A percentile compares a stretch with the other conserved stretches of the same genome.
Conservation (phyloP, 2,888 invertebrate genomes). For the Nudaria mundana region DNA sequence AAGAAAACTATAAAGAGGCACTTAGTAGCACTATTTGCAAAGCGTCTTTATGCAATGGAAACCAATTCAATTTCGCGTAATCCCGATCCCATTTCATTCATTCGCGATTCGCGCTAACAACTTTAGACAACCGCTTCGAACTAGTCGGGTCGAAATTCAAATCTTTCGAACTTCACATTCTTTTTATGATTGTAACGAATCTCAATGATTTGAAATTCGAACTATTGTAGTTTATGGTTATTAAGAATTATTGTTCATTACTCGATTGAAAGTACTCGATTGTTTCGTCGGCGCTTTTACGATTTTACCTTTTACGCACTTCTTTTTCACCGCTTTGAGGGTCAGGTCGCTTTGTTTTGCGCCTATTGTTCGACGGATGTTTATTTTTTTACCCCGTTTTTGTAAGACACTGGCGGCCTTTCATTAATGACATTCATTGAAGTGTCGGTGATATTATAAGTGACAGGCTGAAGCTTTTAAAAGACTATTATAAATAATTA, state of each 20-base stretch:
- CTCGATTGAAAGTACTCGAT: slow-evolving; percentile 3
- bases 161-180: background rate
- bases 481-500: slow-evolving; percentile 8
- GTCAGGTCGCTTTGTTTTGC: slow-evolving; percentile 31
- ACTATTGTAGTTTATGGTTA: background rate
- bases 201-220: background rate
- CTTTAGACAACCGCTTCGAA: slow-evolving; percentile 12
- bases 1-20: slow-evolving; percentile 8
- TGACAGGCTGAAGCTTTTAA: slow-evolving; percentile 14
- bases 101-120: slow-evolving; percentile 26
- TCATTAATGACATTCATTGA: slow-evolving; percentile 32
- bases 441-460: slow-evolving; percentile 22
- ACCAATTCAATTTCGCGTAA: slow-evolving; percentile 20
- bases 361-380: slow-evolving; percentile 33
- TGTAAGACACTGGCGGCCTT: slow-evolving; percentile 25
- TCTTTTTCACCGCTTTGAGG: slow-evolving; percentile 28
- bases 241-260: background rate
- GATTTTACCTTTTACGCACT: slow-evolving; percentile 11
- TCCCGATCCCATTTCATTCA: slow-evolving; percentile 16
- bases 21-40: slow-evolving; percentile 18
- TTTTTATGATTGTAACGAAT: background rate
- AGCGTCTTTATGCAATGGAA: slow-evolving; percentile 20
- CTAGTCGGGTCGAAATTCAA: slow-evolving; percentile 8
- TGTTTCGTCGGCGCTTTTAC: slow-evolving; percentile 1
- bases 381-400: slow-evolving; percentile 42